These are phyloP conservation scores for Timandra comae DNA, from an alignment of 2,888 invertebrate genomes.

Conservation along the genomic window DNA sequence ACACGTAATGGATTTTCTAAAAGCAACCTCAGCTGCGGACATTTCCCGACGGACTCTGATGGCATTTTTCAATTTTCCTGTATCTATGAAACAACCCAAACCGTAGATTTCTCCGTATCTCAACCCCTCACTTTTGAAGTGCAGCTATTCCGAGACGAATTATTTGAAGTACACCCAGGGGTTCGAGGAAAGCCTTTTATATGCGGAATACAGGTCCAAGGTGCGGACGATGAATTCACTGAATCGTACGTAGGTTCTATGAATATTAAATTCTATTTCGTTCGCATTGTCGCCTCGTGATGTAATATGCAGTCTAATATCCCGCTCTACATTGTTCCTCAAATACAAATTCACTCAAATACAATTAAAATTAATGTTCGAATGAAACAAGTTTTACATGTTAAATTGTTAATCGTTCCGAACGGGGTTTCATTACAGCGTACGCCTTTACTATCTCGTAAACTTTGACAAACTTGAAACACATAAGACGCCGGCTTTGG, in stretches of 20 bases:
- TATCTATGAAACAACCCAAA: slow-evolving; percentile 59
- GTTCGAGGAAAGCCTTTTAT: slow-evolving; percentile 66
- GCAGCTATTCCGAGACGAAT: slow-evolving; percentile 64
- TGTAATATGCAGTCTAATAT: slow-evolving; percentile 23
- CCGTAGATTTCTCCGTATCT: slow-evolving; percentile 48
- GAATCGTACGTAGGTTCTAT: slow-evolving; percentile 72
- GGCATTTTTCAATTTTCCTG: slow-evolving; percentile 65
- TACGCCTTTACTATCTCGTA: slow-evolving; percentile 39
- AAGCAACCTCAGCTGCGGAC: slow-evolving; percentile 35
- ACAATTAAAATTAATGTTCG: slow-evolving; percentile 10
- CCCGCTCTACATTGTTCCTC: no score
- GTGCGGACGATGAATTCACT: slow-evolving; percentile 72
- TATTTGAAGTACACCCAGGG: slow-evolving; percentile 67
- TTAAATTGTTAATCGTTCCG: no score
- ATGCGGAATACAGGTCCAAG: slow-evolving; percentile 67
- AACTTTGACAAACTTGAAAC: slow-evolving; percentile 38
- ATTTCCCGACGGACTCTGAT: slow-evolving; percentile 45
- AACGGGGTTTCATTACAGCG: no score
- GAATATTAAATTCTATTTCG: slow-evolving; percentile 75
- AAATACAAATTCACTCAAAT: neutral
- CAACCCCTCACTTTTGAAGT: slow-evolving; percentile 53
- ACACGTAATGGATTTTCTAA: slow-evolving; percentile 31
- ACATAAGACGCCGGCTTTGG: slow-evolving; percentile 37
- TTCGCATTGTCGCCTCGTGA: slow-evolving; percentile 62
- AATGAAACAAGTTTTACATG: no score